Base-by-base conservation (phyloP, 2,797 vertebrate species). In the Macroramphosus scolopax region DNA sequence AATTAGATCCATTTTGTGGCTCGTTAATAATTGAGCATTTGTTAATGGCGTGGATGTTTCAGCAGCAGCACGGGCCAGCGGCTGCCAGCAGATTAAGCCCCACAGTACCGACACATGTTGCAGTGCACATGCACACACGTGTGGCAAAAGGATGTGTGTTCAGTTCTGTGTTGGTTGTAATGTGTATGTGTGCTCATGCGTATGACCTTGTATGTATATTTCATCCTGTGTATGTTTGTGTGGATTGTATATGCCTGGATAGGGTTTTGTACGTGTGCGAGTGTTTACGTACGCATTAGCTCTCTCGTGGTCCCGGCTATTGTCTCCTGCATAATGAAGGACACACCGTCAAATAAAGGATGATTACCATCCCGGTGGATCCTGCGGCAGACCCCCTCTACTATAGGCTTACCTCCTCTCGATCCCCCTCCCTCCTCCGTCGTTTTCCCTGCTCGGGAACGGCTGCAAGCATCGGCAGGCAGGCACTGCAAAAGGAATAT, bases 331-430 rank as follows among this genome's bases (percentile, higher is more conserved):
- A 82, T 85, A 83, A 87, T 85, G 84, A 91, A 89, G 87, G 88
- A 88, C 86, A 85, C 85, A 83, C 69, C 26, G 73, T 85, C 64
- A 62, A 80, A 75, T n/a, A 75, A 64, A 57, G 64, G 38, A 77
- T 85, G 80, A 89, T 91, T 90, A 86, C 81, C 85, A 91, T 91
- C 88, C 86, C 66, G 61, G 58, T 76, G 83, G 75, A 80, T 84
- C 77, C 72, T 83, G 75, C 81, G 44, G 69, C 83, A 85, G 72
- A 79, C 74, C 70, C 67, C 72, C 75, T 46, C 63, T 59, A 37
- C 68, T 65, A 45, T 39, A 43, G 47, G 59, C 67, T 40, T 55
- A 39, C 47, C 53, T 49, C 50, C 36, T 56, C 50, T 62, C 42
- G 41, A 30, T 9, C 54, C 43, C 56, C 63, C 60, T 54, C 62